Evolutionary conservation across 1,140 invertebrate species (phyloP).

Genomic region (Lamellibrachia luymesi): DNA sequence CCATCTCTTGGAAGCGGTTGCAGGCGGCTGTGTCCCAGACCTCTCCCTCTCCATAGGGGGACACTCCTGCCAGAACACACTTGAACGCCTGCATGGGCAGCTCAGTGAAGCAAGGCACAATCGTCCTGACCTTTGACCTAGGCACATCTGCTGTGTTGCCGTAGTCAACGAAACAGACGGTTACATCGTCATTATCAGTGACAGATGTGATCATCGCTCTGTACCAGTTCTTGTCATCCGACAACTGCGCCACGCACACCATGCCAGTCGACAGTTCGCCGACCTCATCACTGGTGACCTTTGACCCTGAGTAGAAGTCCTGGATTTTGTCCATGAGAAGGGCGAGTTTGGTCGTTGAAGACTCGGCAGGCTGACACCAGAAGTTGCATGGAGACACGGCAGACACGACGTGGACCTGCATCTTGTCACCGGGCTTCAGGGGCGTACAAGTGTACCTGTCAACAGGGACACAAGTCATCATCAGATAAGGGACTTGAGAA

Average conservation of each 20-base stretch:
- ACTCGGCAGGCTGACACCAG: conserved; percentile 49
- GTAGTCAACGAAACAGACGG: conserved; percentile 74
- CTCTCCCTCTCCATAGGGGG: neutral
- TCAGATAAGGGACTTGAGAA: neutral
- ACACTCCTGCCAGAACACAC: neutral
- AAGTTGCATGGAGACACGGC: conserved; percentile 45
- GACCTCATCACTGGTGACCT: conserved; percentile 17
- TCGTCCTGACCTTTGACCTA: neutral
- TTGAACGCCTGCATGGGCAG: conserved; percentile 13
- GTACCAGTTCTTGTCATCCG: conserved; percentile 76
- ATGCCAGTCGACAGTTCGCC: conserved; percentile 59
- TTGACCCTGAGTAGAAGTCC: neutral
- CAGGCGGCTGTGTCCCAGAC: neutral
- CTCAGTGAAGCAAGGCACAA: neutral
- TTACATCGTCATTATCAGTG: conserved; percentile 60
- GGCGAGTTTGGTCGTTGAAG: conserved; percentile 46
- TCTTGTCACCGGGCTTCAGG: neutral
- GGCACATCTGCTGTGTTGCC: conserved; percentile 61
- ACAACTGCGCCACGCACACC: conserved; percentile 70
- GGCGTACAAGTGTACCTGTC: neutral
- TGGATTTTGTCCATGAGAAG: conserved; percentile 50
- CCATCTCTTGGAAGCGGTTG: neutral
- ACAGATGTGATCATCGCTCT: conserved; percentile 72
- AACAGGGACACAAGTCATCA: neutral
- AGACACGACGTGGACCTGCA: conserved; percentile 6